Evolutionary conservation across 2,888 invertebrate genomes (phyloP), one percentile per base, ranked within the genome.

Genomic region (Cosmopolites sordidus): DNA sequence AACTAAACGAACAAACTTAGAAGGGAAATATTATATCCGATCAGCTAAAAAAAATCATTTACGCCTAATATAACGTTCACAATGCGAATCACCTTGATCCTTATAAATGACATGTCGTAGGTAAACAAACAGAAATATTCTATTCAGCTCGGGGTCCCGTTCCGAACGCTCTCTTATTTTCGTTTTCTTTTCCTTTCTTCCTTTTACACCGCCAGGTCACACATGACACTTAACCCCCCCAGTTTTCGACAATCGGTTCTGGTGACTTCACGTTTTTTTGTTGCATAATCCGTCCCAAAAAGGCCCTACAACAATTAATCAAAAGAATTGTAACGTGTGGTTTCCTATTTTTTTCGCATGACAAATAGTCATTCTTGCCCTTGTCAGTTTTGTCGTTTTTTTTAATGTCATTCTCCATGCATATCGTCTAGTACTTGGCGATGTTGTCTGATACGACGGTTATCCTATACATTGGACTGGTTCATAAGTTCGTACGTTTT

Each of bases 221-320:
- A 51, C 33, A 49, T 56, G 47, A 29, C 47, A 56, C 56, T 56
- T 56, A 53, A 53, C 27, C 50, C 33, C 4, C 8, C 33, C 33
- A 3, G n/a, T 11, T 33, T 12, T 33, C 22, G 33, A 39, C 49
- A 51, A 49, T 56, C 42, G 48, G 52, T 44, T 49, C 46, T 45
- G 52, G 43, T 56, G 52, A 43, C 52, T 56, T 29, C 40, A 47
- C 33, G 33, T 33, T 33, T 33, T 33, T 53, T 30, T 52, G 56
- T 63, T 64, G 58, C 39, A 49, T 50, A 51, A 50, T 55, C 49
- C 50, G 40, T 41, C 39, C 37, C 48, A 33, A 33, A 41, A 56
- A 48, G 51, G 44, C 56, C 50, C 43, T n/a, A 48, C 27, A 16
- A 48, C 43, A 56, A 56, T 56, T 52, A 56, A 56, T 56, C 56